A percentile compares a stretch with the other conserved stretches of the same genome.
phyloP scores from a whole-genome alignment of 2,797 vertebrate genomes.

The Chelmon rostratus region DNA sequence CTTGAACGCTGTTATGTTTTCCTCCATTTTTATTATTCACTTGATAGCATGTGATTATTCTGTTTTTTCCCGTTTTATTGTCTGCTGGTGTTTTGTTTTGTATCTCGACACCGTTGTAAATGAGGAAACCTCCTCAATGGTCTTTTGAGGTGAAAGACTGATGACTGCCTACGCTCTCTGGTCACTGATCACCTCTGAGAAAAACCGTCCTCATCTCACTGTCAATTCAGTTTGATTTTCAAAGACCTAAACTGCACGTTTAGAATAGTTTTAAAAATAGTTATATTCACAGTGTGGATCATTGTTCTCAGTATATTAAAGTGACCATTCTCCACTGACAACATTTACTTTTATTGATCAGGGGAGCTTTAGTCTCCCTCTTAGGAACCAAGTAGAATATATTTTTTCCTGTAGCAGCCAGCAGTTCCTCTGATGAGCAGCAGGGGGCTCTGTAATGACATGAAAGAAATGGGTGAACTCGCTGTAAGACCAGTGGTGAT shows the following conservation, averaged over 20 bases:
- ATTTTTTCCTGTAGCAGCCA: neutral
- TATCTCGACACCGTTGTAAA: too few species aligned
- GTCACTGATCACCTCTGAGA: neutral
- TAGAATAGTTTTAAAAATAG: too few species aligned
- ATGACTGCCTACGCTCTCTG: neutral
- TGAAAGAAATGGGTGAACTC: slow-evolving; percentile 9
- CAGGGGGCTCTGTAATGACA: slow-evolving; percentile 49
- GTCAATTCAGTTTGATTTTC: neutral
- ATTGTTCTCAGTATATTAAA: neutral
- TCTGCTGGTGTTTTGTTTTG: too few species aligned
- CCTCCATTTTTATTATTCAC: too few species aligned
- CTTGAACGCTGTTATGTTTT: too few species aligned
- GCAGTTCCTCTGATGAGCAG: slow-evolving; percentile 26
- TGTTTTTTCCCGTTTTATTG: too few species aligned
- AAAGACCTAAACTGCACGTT: neutral
- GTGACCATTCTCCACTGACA: neutral
- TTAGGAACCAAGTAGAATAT: neutral
- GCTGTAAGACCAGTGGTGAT: neutral
- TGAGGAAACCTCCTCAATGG: too few species aligned
- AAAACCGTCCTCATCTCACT: neutral
- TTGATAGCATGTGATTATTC: too few species aligned
- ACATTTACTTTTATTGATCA: neutral
- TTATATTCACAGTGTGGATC: too few species aligned
- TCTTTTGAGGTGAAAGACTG: too few species aligned
- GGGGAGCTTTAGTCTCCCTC: neutral